These are phyloP conservation scores for Euplexia lucipara DNA, from an alignment of 2,888 invertebrate genomes.

Conservation along the genomic window DNA sequence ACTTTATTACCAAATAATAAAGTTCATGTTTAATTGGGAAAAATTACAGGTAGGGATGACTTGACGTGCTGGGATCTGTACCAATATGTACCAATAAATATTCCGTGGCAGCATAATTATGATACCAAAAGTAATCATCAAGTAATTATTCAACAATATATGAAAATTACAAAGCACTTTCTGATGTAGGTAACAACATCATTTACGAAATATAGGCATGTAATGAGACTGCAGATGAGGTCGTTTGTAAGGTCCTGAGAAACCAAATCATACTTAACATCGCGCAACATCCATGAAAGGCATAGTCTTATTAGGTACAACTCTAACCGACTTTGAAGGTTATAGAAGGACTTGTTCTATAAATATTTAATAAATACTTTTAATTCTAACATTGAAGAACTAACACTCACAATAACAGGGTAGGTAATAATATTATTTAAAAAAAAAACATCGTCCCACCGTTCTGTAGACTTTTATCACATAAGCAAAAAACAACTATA, in stretches of 20 bases:
- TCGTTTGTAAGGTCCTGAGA: slow-evolving; percentile 32
- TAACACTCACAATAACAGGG: background rate
- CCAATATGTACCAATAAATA: too few species aligned
- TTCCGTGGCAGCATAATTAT: too few species aligned
- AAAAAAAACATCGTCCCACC: too few species aligned
- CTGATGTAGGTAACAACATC: background rate
- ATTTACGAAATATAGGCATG: slow-evolving; percentile 6
- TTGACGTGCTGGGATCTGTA: too few species aligned
- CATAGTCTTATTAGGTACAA: background rate
- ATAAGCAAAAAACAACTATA: slow-evolving; percentile 3
- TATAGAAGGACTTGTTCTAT: background rate
- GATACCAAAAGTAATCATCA: too few species aligned
- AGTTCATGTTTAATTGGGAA: too few species aligned
- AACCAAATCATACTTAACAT: slow-evolving; percentile 31
- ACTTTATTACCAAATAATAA: too few species aligned
- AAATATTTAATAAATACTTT: background rate
- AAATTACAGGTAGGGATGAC: too few species aligned
- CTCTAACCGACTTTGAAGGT: background rate
- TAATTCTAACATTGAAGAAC: background rate
- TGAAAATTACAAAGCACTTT: background rate
- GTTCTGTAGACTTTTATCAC: background rate
- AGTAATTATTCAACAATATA: too few species aligned
- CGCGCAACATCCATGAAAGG: background rate
- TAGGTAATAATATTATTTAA: background rate
- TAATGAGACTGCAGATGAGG: slow-evolving; percentile 25